phyloP scores from a whole-genome alignment of 1,140 invertebrate species.

The Zaprionus gabonicus region DNA sequence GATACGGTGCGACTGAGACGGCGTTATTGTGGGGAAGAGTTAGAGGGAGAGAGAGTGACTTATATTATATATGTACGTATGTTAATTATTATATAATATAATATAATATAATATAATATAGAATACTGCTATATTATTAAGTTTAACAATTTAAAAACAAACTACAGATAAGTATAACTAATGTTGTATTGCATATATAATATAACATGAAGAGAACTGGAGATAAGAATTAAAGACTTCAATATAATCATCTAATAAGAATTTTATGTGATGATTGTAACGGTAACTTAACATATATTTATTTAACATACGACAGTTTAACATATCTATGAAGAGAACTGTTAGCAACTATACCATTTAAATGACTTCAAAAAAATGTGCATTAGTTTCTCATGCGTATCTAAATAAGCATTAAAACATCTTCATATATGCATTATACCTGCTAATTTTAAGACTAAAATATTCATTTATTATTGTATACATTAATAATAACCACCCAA shows the following conservation, averaged over 20 bases:
- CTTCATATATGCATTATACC: too few species aligned
- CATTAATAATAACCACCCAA: accelerated
- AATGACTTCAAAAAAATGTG: too few species aligned
- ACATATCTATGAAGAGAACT: neutral
- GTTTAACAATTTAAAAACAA: neutral
- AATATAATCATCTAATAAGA: too few species aligned
- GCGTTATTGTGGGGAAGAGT: too few species aligned
- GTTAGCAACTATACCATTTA: too few species aligned
- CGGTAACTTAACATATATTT: neutral
- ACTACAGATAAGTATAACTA: neutral
- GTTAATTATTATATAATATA: too few species aligned
- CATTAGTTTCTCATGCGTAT: too few species aligned
- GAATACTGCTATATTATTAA: too few species aligned
- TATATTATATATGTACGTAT: neutral
- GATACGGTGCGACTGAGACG: neutral
- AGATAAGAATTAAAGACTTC: neutral
- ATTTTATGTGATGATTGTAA: neutral
- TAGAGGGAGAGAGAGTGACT: neutral
- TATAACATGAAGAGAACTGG: neutral
- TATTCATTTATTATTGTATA: too few species aligned
- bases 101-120: too few species aligned
- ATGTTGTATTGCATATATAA: neutral
- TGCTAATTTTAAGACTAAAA: too few species aligned
- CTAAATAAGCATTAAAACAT: too few species aligned
- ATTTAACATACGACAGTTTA: neutral